A percentile compares a stretch with the other conserved stretches of the same genome.
Conservation (phyloP, 2,888 invertebrate genomes). For the Tipula helvola region DNA sequence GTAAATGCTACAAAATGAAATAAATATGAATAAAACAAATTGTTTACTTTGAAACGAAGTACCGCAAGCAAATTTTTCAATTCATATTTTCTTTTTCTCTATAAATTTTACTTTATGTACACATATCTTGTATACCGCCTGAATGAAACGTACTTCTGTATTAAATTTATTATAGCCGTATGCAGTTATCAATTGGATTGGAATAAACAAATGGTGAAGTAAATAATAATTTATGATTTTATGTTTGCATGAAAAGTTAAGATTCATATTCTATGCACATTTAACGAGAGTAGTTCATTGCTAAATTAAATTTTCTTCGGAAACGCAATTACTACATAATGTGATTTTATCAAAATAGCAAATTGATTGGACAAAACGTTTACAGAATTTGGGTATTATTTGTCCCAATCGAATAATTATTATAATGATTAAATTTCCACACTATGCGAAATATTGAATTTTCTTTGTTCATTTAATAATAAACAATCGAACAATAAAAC, state of each 20-base stretch:
- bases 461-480: not conserved
- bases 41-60: not conserved
- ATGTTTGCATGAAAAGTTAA: not conserved
- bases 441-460: not conserved
- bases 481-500: not conserved
- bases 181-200: not conserved
- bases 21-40: not conserved
- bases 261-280: no score
- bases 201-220: not conserved
- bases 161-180: not conserved
- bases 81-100: not conserved
- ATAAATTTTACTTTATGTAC: not conserved
- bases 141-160: not conserved
- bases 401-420: not conserved
- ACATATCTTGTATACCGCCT: not conserved
- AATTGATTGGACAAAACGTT: not conserved
- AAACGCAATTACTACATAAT: not conserved
- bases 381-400: not conserved
- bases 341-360: not conserved
- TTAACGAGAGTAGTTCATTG: no score
- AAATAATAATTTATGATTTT: not conserved
- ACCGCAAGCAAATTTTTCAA: not conserved
- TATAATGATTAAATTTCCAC: not conserved
- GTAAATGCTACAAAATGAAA: not conserved
- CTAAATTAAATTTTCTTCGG: not conserved